Evolutionary conservation across 2,888 invertebrate species (phyloP).

Genomic region (Girardia tigrina): DNA sequence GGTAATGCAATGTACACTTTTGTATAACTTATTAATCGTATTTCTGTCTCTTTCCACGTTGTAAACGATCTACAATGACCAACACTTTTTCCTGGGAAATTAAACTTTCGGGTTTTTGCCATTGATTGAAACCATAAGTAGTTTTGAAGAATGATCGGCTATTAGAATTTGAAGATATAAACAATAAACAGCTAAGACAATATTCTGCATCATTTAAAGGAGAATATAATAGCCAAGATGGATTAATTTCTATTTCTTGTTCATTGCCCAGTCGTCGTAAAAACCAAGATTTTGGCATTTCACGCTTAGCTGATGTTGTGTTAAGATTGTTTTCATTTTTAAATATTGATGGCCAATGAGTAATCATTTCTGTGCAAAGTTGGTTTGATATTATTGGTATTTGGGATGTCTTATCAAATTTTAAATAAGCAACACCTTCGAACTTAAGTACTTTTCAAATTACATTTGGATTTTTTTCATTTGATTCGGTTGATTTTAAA

Average conservation of each 20-base stretch:
- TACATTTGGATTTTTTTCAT: too few species aligned
- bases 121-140: constrained; percentile 2
- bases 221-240: constrained; percentile 8
- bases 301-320: neutral
- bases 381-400: constrained; percentile 3
- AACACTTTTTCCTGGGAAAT: neutral
- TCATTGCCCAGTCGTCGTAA: neutral
- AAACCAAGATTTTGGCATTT: neutral
- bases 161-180: neutral
- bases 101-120: neutral
- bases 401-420: neutral
- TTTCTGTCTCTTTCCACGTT: constrained; percentile 16
- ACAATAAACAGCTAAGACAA: neutral
- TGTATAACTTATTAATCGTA: neutral
- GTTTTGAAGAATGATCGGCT: neutral
- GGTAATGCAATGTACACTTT: neutral
- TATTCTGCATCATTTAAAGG: neutral
- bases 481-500: too few species aligned
- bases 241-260: neutral
- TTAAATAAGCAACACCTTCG: constrained; percentile 7
- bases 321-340: neutral
- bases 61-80: constrained; percentile 26
- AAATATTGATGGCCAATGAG: neutral
- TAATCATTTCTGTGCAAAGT: constrained; percentile 2
- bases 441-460: neutral